Percentiles rank a stretch among this genome's conserved stretches.
These are phyloP conservation scores for Octodon degus DNA, from an alignment of 2,113 vertebrate species.

Conservation along the genomic window DNA sequence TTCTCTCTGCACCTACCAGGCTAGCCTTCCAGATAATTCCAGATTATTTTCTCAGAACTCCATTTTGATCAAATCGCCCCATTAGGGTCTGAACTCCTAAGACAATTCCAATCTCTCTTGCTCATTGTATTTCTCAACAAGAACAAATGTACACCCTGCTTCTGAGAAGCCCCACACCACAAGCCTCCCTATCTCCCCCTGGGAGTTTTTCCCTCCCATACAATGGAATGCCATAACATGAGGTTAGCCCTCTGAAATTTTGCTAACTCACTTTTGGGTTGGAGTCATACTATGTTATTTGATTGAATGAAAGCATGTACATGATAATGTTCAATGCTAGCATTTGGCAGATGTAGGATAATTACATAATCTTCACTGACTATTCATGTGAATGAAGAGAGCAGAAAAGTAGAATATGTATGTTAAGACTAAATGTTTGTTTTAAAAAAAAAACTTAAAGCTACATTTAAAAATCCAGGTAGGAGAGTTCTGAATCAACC, in stretches of 20 bases:
- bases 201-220: not conserved
- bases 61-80: not conserved
- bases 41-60: not conserved
- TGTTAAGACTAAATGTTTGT: not conserved
- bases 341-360: not conserved
- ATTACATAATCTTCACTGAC: not conserved
- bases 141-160: not conserved
- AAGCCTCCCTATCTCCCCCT: not conserved
- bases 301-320: not conserved
- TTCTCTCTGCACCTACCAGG: not conserved
- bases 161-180: not conserved
- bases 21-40: not conserved
- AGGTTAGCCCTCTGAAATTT: not conserved
- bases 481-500: not conserved
- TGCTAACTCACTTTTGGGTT: not conserved
- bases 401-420: not conserved
- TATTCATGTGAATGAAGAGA: not conserved
- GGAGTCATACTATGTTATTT: not conserved
- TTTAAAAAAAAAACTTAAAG: not conserved
- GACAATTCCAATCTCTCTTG: not conserved
- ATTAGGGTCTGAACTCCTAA: not conserved
- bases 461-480: not conserved
- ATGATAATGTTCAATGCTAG: not conserved
- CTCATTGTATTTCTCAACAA: not conserved
- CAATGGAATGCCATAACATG: not conserved